Conservation (phyloP, 2,888 invertebrate genomes). For the Opisthograptis luteolata region DNA sequence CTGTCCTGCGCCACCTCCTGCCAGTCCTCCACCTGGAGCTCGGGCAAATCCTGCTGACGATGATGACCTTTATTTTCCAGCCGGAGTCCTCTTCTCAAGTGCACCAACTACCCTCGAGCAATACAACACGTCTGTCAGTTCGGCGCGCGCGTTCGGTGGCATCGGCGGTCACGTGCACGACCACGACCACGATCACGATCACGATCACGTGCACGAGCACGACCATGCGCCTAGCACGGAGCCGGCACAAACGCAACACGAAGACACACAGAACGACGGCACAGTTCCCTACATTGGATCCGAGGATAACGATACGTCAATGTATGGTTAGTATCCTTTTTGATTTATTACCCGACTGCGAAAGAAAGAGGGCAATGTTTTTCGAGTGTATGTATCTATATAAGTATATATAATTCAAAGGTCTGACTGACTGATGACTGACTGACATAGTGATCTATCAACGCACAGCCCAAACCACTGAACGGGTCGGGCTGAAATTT, state of each 20-base stretch:
- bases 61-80: conserved; percentile 80
- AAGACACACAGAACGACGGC: conserved; percentile 57
- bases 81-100: conserved; percentile 87
- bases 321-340: conserved; percentile 78
- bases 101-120: conserved; percentile 85
- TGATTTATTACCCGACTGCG: neutral
- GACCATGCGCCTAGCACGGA: conserved; percentile 40
- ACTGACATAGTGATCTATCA: no score
- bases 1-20: no score
- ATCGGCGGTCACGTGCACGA: conserved; percentile 55
- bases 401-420: no score
- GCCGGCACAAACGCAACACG: conserved; percentile 42
- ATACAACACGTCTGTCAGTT: conserved; percentile 77
- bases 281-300: conserved; percentile 45
- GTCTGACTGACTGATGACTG: no score
- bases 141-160: conserved; percentile 85
- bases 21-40: no score
- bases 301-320: conserved; percentile 76
- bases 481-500: no score
- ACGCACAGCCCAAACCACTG: no score
- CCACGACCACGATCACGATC: conserved; percentile 43
- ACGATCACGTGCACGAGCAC: conserved; percentile 44
- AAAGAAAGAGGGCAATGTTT: no score
- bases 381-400: no score
- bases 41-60: no score